A percentile compares a stretch with the other conserved stretches of the same genome.
phyloP scores from a whole-genome alignment of 1,140 invertebrate species.

The Brevipalpus yothersi region DNA sequence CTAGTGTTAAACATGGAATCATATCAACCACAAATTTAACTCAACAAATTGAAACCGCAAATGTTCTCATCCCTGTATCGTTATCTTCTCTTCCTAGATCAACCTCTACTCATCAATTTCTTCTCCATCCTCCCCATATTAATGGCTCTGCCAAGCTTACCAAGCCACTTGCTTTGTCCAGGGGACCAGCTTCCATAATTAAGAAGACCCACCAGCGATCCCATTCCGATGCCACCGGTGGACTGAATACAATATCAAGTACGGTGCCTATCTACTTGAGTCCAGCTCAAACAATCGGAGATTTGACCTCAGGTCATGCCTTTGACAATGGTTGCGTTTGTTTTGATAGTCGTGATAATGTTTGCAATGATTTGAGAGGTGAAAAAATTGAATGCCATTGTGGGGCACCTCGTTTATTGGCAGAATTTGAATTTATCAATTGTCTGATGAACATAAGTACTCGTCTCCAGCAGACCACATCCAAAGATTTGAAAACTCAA shows the following conservation, averaged over 20 bases:
- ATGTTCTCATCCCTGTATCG: too few species aligned
- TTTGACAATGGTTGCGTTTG: constrained; percentile 91
- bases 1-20: neutral
- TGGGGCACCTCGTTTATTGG: constrained; percentile 46
- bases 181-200: constrained; percentile 15
- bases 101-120: too few species aligned
- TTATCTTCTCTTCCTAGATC: too few species aligned
- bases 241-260: neutral
- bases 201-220: constrained; percentile 55
- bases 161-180: too few species aligned
- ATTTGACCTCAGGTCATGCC: constrained; percentile 69
- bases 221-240: constrained; percentile 62
- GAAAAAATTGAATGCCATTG: constrained; percentile 44
- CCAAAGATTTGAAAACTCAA: constrained; percentile 62
- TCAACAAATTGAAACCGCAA: too few species aligned
- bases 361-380: constrained; percentile 43
- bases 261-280: neutral
- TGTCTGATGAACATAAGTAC: constrained; percentile 72
- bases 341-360: constrained; percentile 42
- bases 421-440: constrained; percentile 57
- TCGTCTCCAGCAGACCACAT: constrained; percentile 57
- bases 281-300: constrained; percentile 35
- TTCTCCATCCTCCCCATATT: too few species aligned
- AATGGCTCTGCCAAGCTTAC: too few species aligned
- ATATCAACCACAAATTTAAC: neutral